A percentile compares a stretch with the other conserved stretches of the same genome.
Conservation (phyloP, 2,888 invertebrate species). For the Aspidiotus rigidus region DNA sequence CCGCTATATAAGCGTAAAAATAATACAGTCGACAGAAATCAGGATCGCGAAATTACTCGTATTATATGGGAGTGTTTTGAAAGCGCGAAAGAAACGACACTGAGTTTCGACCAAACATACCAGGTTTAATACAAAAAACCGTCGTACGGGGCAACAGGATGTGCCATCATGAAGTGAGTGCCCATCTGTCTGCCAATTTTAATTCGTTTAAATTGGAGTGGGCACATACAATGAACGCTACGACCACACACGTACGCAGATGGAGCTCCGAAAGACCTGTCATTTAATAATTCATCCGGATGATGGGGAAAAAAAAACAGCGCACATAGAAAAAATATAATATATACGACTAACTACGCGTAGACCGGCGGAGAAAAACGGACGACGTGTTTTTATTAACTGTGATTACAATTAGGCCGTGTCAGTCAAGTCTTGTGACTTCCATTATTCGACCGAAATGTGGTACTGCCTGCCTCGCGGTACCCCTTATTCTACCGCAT, state of each 20-base stretch:
- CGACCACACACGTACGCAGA: conserved; percentile 28
- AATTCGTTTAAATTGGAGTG: conserved; percentile 33
- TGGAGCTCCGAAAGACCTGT: conserved; percentile 26
- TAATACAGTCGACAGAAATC: neutral
- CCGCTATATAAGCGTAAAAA: no score
- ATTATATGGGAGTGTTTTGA: neutral
- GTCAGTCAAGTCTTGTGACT: conserved; percentile 28
- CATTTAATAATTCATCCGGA: conserved; percentile 29
- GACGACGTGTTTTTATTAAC: conserved; percentile 31
- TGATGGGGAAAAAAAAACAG: conserved; percentile 21
- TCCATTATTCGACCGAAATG: conserved; percentile 27
- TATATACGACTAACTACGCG: neutral
- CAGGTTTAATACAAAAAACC: neutral
- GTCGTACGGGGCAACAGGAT: conserved; percentile 17
- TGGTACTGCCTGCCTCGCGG: conserved; percentile 6
- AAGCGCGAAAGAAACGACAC: neutral
- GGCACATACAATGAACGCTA: conserved; percentile 30
- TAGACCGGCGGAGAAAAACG: neutral
- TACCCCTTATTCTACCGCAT: conserved; percentile 12
- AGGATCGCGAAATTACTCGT: neutral
- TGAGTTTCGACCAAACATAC: no score
- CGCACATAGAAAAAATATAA: neutral
- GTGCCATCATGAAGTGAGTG: conserved; percentile 25
- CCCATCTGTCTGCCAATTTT: conserved; percentile 33
- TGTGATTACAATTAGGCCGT: conserved; percentile 30